Base-by-base conservation (phyloP, 2,113 vertebrate genomes). In the Mustelus asterias region DNA sequence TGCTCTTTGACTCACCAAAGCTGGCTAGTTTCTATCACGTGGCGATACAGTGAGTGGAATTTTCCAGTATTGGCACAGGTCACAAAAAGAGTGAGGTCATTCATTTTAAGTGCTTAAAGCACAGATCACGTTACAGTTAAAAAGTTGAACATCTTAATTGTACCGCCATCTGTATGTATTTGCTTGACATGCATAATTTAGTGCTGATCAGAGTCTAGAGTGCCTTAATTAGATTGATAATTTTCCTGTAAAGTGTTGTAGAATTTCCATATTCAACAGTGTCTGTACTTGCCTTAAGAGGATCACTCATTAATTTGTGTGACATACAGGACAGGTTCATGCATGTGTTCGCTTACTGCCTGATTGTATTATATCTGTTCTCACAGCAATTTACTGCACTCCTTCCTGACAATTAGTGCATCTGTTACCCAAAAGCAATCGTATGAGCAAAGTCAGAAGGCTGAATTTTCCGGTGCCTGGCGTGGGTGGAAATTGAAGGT, bases 201-300 rank as follows among this genome's bases (percentile, higher is more conserved):
- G 37, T 83, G 37, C 18, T 83, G 80, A 41, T 44, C 18, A 83
- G 37, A 83, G 37, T 20, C 80, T 83, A 7, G 37, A 83, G 6
- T 83, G 80, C 37, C 54, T 90, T 90, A 13, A 90, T 90, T 41
- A 33, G 9, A 63, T 5, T 83, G 80, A 41, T 90, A 24, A 90
- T 90, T 90, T 90, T 29, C 54, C 88, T 90, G 48, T 90, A 60
- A 11, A 26, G 83, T 48, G 26, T 33, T 33, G 58, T 90, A 11
- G 54, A 90, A 63, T 63, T 90, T 90, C 29, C 10, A 60, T 60
- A 3, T 90, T 41, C 6, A 83, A 83, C 88, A 60, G 54, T 90
- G 88, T 90, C 88, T 90, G 26, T 90, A 60, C 54, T 44, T 83
- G 80, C 80, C 86, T 89, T 29, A 90, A 90, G 29, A 90, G 3